phyloP scores from a whole-genome alignment of 2,797 vertebrate species.

The Coccyzus lansbergi region DNA sequence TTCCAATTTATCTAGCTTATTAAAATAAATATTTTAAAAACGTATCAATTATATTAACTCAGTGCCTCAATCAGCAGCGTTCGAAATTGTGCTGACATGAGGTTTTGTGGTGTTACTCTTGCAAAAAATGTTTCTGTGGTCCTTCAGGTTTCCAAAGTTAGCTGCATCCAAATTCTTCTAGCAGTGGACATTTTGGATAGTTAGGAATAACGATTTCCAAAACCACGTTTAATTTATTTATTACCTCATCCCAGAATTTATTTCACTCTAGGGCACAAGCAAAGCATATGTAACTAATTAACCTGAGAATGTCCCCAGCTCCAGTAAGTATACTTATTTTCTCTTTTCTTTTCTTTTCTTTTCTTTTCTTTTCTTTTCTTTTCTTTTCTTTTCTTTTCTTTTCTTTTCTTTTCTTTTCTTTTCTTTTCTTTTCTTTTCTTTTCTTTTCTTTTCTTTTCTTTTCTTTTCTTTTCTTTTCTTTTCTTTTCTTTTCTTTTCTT shows the following conservation, averaged over 20 bases:
- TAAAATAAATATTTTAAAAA: conserved; percentile 34
- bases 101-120: conserved; percentile 43
- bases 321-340: conserved; percentile 24
- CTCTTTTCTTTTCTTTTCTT: neutral
- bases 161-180: conserved; percentile 51
- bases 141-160: conserved; percentile 24
- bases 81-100: conserved; percentile 33
- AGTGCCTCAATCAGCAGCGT: conserved; percentile 21
- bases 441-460: neutral
- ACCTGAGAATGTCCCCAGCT: conserved; percentile 63
- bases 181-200: conserved; percentile 65
- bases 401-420: neutral
- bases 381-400: neutral
- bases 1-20: conserved; percentile 41
- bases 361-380: neutral
- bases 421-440: neutral
- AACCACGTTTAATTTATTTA: conserved; percentile 73
- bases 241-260: conserved; percentile 72
- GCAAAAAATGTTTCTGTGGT: conserved; percentile 44
- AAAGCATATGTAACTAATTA: conserved; percentile 74
- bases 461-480: neutral
- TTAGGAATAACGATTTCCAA: conserved; percentile 67
- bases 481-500: neutral
- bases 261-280: conserved; percentile 69
- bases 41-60: conserved; percentile 16